These are phyloP conservation scores for Rhinichthys osculus DNA, from an alignment of 2,797 vertebrate genomes.

Conservation along the genomic window DNA sequence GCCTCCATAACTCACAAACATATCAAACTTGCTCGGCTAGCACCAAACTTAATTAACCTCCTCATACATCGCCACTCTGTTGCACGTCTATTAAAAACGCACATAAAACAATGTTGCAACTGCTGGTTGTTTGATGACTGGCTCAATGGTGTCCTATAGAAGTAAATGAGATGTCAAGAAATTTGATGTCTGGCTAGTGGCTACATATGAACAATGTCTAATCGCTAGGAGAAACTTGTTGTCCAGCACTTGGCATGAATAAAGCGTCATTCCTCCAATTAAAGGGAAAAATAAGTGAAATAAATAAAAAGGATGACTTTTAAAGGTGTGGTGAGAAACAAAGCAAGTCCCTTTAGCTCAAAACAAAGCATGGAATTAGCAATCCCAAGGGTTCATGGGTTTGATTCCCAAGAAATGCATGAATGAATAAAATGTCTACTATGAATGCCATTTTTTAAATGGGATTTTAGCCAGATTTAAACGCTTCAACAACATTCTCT, in stretches of 20 bases:
- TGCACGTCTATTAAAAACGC: background rate
- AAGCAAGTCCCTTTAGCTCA: background rate
- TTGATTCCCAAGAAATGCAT: background rate
- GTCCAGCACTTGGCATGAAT: background rate
- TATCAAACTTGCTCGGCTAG: slow-evolving; percentile 9
- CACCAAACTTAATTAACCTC: slow-evolving; percentile 42
- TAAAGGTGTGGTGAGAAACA: background rate
- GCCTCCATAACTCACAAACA: slow-evolving; percentile 25
- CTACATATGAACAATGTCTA: background rate
- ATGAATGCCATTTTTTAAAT: background rate
- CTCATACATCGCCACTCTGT: slow-evolving; percentile 8
- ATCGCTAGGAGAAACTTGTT: background rate
- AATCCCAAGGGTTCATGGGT: background rate
- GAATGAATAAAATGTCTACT: background rate
- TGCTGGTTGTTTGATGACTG: slow-evolving; percentile 16
- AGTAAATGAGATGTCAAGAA: slow-evolving; percentile 32
- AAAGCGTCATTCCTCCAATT: background rate
- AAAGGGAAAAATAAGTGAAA: background rate
- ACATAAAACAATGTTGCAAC: background rate
- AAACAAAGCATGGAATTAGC: background rate
- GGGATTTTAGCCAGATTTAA: background rate
- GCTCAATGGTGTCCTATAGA: slow-evolving; percentile 16
- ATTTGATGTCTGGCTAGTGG: background rate
- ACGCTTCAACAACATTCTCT: background rate
- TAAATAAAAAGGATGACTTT: background rate